Conservation (phyloP, 2,888 invertebrate genomes). For the Geophilus truncorum region DNA sequence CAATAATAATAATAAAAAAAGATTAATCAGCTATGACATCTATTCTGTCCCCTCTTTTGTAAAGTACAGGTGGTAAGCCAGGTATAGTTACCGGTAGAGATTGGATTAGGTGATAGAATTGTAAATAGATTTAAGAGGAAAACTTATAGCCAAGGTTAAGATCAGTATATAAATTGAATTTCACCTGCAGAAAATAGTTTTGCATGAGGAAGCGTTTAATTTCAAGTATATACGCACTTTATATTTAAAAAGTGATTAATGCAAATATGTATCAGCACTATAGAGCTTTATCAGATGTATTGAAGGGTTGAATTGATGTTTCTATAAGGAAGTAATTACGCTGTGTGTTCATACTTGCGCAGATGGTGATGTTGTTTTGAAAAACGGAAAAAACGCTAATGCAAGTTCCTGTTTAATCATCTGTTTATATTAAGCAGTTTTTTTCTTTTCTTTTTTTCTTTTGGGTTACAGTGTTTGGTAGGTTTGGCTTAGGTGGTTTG, state of each 20-base stretch:
- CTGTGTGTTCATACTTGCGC: neutral
- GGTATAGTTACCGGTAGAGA: neutral
- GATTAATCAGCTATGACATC: neutral
- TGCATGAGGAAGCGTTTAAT: neutral
- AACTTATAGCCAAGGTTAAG: neutral
- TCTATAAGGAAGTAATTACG: conserved; percentile 17
- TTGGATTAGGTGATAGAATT: neutral
- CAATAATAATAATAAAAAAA: neutral
- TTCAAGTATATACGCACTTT: neutral
- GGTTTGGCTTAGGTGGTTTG: conserved; percentile 10
- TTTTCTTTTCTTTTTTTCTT: neutral
- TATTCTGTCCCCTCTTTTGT: neutral
- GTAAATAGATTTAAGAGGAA: neutral
- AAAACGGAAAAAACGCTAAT: neutral
- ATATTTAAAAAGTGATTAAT: neutral
- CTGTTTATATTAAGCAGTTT: neutral
- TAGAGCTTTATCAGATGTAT: neutral
- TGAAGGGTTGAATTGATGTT: neutral
- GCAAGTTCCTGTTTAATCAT: conserved; percentile 18
- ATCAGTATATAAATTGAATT: neutral
- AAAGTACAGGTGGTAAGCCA: neutral
- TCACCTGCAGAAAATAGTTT: neutral
- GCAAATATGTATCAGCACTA: neutral
- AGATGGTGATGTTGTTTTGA: neutral
- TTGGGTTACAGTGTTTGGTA: neutral